A percentile compares a stretch with the other conserved stretches of the same genome.
Evolutionary conservation across 2,797 vertebrate genomes (phyloP).

Genomic region (Pyrocephalus nanus): DNA sequence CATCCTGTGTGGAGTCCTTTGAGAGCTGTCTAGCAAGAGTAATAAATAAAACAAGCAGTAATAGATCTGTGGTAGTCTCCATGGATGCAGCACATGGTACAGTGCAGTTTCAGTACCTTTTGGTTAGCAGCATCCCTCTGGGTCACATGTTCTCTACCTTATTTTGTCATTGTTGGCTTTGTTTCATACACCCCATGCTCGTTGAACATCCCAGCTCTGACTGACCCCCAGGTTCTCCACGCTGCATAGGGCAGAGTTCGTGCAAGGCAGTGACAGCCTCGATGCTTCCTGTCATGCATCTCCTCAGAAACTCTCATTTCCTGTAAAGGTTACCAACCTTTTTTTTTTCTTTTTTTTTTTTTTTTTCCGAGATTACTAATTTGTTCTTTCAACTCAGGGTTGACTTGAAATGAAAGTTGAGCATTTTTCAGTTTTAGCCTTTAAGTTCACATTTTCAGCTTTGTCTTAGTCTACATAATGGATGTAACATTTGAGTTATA

Average conservation of each 20-base stretch:
- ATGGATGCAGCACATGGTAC: not conserved
- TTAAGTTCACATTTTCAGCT: not conserved
- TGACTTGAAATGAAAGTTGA: not conserved
- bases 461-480: not conserved
- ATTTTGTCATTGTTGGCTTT: not conserved
- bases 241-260: not conserved
- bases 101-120: not conserved
- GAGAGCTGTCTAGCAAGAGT: not conserved
- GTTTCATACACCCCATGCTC: not conserved
- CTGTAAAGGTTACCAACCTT: not conserved
- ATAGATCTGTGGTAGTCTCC: constrained; percentile 38
- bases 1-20: not conserved
- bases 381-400: not conserved
- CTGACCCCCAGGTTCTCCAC: not conserved
- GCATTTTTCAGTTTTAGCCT: not conserved
- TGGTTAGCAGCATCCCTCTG: not conserved
- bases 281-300: constrained; percentile 16
- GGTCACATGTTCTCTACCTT: not conserved
- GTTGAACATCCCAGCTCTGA: not conserved
- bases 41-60: constrained; percentile 55
- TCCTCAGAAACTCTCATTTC: constrained; percentile 20
- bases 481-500: not conserved
- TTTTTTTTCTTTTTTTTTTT: too few species aligned
- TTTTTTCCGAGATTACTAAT: not conserved
- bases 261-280: not conserved